Evolutionary conservation across 2,888 invertebrate species (phyloP).

Genomic region (Tipula vernalis): DNA sequence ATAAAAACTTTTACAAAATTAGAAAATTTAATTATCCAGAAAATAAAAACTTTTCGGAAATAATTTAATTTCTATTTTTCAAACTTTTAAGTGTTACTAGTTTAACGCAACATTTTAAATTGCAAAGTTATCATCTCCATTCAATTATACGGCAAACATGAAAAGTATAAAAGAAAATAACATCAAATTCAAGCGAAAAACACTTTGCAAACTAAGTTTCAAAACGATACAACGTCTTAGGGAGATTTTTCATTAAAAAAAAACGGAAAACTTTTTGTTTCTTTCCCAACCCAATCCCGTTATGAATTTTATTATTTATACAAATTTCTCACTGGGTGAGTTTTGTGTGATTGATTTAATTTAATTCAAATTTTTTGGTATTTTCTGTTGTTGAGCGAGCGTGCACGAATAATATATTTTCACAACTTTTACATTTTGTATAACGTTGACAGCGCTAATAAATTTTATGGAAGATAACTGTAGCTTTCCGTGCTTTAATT

Average conservation of each 20-base stretch:
- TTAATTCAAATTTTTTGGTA: background rate
- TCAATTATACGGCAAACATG: background rate
- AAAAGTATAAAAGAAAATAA: background rate
- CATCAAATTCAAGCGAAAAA: background rate
- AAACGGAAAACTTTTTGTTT: background rate
- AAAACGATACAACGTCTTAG: background rate
- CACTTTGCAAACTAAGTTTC: background rate
- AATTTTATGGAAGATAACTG: background rate
- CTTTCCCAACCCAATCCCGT: too few relatives aligned
- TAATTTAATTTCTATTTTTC: too few relatives aligned
- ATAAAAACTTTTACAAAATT: too few relatives aligned
- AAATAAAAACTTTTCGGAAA: too few relatives aligned
- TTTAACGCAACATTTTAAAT: too few relatives aligned
- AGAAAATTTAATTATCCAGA: too few relatives aligned
- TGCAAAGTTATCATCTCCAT: background rate
- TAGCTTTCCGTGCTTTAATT: background rate
- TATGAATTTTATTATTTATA: background rate
- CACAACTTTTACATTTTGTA: background rate
- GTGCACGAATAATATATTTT: background rate
- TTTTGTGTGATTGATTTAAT: background rate
- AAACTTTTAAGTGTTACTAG: too few relatives aligned
- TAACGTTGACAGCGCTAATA: background rate
- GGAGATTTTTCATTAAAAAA: background rate
- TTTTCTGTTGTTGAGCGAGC: background rate
- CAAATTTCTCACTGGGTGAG: background rate